Percentiles rank a stretch among this genome's conserved stretches.
Evolutionary conservation across 1,140 invertebrate species (phyloP).

Genomic region (Zaprionus ghesquierei): DNA sequence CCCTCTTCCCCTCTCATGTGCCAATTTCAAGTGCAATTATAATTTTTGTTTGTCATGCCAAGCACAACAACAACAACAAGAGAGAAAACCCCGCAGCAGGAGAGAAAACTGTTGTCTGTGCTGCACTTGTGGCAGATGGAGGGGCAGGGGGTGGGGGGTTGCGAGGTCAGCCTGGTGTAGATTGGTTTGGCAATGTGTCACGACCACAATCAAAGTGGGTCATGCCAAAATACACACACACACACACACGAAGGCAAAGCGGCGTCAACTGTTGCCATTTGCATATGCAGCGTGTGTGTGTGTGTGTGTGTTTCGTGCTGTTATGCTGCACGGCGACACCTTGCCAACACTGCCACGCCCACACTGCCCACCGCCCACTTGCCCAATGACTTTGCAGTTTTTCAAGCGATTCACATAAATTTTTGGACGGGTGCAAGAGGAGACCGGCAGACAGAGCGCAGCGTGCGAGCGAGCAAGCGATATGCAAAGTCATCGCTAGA

Average conservation of each 20-base stretch:
- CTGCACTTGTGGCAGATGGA: not conserved
- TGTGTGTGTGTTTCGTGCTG: slow-evolving; percentile 9
- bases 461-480: slow-evolving; percentile 32
- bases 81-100: slow-evolving; percentile 19
- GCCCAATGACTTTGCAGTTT: slow-evolving; percentile 67
- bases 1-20: slow-evolving; percentile 17
- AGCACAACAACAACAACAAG: slow-evolving; percentile 58
- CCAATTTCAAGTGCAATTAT: slow-evolving; percentile 77
- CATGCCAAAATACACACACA: slow-evolving; percentile 38
- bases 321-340: slow-evolving; percentile 15
- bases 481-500: slow-evolving; percentile 65
- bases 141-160: not conserved
- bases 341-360: not conserved
- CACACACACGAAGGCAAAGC: not conserved
- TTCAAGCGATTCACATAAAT: slow-evolving; percentile 75
- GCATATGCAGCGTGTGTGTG: slow-evolving; percentile 60
- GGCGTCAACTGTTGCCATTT: slow-evolving; percentile 61
- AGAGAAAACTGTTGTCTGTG: slow-evolving; percentile 34
- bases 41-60: slow-evolving; percentile 80
- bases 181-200: slow-evolving; percentile 24
- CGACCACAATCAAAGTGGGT: slow-evolving; percentile 76
- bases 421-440: slow-evolving; percentile 22
- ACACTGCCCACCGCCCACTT: slow-evolving; percentile 26
- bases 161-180: not conserved
- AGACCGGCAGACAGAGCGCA: slow-evolving; percentile 17